A percentile compares a stretch with the other conserved stretches of the same genome.
Conservation (phyloP, 2,888 invertebrate species). For the Lymantria dispar region DNA sequence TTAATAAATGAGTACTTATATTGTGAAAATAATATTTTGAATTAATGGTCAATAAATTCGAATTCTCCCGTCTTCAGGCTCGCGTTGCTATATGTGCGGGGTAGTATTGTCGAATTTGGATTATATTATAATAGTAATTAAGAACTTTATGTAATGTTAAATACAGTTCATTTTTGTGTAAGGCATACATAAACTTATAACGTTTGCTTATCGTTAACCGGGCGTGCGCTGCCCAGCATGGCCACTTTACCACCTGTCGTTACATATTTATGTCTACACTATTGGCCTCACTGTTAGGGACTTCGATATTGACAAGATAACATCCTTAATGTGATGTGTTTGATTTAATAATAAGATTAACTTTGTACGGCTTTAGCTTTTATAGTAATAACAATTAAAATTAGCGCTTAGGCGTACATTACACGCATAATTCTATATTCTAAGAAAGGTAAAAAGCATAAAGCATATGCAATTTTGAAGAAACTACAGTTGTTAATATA, state of each 20-base stretch:
- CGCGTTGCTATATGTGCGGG: constrained; percentile 64
- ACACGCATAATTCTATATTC: no score
- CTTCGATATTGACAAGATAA: constrained; percentile 83
- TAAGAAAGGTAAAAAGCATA: no score
- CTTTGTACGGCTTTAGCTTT: constrained; percentile 63
- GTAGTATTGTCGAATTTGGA: constrained; percentile 39
- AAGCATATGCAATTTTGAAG: no score
- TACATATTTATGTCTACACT: constrained; percentile 83
- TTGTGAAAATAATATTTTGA: constrained; percentile 83
- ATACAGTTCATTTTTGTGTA: constrained; percentile 64
- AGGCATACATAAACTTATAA: constrained; percentile 41
- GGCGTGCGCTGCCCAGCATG: constrained; percentile 81
- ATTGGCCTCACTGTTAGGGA: constrained; percentile 82
- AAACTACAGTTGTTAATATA: no score
- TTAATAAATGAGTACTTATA: constrained; percentile 83
- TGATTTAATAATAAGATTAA: constrained; percentile 83
- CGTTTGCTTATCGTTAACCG: constrained; percentile 44
- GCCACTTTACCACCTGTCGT: constrained; percentile 82
- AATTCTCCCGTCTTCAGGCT: constrained; percentile 82
- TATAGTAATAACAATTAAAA: constrained; percentile 62
- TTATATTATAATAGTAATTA: constrained; percentile 38
- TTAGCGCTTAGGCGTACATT: constrained; percentile 21
- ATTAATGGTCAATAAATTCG: constrained; percentile 83
- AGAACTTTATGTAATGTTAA: constrained; percentile 42
- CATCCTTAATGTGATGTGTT: constrained; percentile 84